Evolutionary conservation across 1,140 invertebrate genomes (phyloP).

Genomic region (Palaemon carinicauda): DNA sequence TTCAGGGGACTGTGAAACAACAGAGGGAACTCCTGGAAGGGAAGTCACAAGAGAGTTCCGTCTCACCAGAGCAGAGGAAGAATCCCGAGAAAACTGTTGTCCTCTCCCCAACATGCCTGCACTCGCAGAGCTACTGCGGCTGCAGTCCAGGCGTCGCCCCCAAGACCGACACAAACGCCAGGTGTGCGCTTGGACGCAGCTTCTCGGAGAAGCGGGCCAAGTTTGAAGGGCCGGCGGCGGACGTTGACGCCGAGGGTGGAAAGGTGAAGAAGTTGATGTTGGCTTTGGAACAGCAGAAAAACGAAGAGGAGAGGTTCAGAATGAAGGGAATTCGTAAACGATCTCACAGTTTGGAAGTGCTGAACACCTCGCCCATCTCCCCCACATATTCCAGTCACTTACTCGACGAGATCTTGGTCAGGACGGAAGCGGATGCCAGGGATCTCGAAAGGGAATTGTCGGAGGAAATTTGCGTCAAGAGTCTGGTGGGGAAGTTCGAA

Average conservation of each 20-base stretch:
- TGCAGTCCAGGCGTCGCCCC: slow-evolving; percentile 18
- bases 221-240: slow-evolving; percentile 40
- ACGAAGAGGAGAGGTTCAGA: slow-evolving; percentile 35
- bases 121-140: slow-evolving; percentile 21
- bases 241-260: slow-evolving; percentile 56
- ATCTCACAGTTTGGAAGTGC: slow-evolving; percentile 57
- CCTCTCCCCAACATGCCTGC: slow-evolving; percentile 19
- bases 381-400: slow-evolving; percentile 20
- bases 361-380: slow-evolving; percentile 57
- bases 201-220: slow-evolving; percentile 58
- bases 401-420: slow-evolving; percentile 40
- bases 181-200: slow-evolving; percentile 38
- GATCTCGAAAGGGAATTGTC: slow-evolving; percentile 23
- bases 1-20: slow-evolving; percentile 64
- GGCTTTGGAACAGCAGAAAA: slow-evolving; percentile 60
- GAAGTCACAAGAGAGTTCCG: slow-evolving; percentile 21
- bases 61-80: background rate
- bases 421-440: slow-evolving; percentile 25
- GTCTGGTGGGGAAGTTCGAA: slow-evolving; percentile 56
- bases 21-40: slow-evolving; percentile 64
- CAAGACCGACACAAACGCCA: too few relatives aligned
- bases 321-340: slow-evolving; percentile 44
- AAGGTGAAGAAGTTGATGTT: slow-evolving; percentile 62
- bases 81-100: background rate
- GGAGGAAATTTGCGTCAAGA: slow-evolving; percentile 58